Base-by-base conservation (phyloP, 2,888 invertebrate species). In the Drosophila pegasa region DNA sequence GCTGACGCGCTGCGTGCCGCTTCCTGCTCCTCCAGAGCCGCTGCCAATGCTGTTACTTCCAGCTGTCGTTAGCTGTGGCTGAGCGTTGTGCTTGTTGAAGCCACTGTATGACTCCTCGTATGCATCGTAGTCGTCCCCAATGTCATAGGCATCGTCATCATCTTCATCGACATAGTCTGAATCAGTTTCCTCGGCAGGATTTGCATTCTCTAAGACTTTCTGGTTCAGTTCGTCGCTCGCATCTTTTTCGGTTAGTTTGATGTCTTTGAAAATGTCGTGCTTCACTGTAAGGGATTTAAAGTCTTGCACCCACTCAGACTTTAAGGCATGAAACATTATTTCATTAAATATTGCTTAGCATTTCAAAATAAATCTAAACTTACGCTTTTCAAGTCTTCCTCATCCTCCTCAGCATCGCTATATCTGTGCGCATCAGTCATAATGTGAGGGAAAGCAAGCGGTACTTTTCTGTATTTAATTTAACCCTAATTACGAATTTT, bases 1-100 rank as follows among this genome's bases (percentile, higher is more conserved):
- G 50, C 93, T 94, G 8, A 96, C 83, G 92, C 95, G 95, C 52
- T 93, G 94, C 0, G 94, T 91, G 91, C 59, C 47, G 10, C 62
- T 45, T 0, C 58, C 63, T 2, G 45, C 22, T 7, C 41, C 55
- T 9, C 35, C 64, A 4, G 65, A 27, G 6, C 59, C 61, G 1
- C 41, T 61, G 8, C 57, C 40, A 0, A 2, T 35, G 22, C 8
- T 64, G 33, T 55, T 57, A n/a, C 58, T 62, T 6, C 68, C 71
- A 8, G 48, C 59, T 16, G 65, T 31, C 9, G 80, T 81, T 0
- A 87, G 40, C 50, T 86, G 87, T 6, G 75, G 57, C 27, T 90
- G 89, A 3, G 72, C 75, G 58, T 90, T 89, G 10, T 84, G 85
- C 57, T 92, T 92, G 57, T 91, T 91, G 22, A 87, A 92, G 2